These are phyloP conservation scores for Ardeotis arabs DNA, from an alignment of 2,113 vertebrate genomes.

Conservation along the genomic window DNA sequence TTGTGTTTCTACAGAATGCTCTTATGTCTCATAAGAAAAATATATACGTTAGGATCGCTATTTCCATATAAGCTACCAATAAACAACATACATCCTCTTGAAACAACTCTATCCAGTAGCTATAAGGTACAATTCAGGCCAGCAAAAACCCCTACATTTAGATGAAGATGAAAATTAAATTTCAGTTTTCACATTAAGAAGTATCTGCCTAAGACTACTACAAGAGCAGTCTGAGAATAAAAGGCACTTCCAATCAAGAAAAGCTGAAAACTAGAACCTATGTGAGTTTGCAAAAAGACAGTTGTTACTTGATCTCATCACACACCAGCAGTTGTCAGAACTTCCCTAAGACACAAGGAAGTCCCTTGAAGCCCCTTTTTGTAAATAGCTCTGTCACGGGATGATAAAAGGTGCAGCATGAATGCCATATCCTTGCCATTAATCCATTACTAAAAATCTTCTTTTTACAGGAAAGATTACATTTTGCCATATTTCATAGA, in stretches of 20 bases:
- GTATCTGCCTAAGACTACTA: not conserved
- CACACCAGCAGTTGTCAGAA: not conserved
- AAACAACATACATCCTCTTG: not conserved
- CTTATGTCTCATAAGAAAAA: not conserved
- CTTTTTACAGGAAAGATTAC: not conserved
- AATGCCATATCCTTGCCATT: not conserved
- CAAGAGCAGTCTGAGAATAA: not conserved
- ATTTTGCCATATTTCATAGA: not conserved
- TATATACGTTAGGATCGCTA: not conserved
- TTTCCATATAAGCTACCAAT: not conserved
- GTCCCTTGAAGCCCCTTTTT: not conserved
- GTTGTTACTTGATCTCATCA: not conserved
- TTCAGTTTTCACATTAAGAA: not conserved
- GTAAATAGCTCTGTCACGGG: not conserved
- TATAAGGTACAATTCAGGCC: not conserved
- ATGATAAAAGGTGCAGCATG: not conserved
- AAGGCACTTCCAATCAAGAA: not conserved
- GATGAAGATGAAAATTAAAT: not conserved
- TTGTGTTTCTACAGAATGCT: not conserved
- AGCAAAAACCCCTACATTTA: not conserved
- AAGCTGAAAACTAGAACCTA: not conserved
- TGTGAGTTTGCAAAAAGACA: not conserved
- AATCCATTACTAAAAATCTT: not conserved
- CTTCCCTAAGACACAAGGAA: not conserved
- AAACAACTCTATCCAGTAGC: not conserved